Percentiles rank a stretch among this genome's conserved stretches.
Conservation (phyloP, 2,797 vertebrate genomes). For the Argya squamiceps region DNA sequence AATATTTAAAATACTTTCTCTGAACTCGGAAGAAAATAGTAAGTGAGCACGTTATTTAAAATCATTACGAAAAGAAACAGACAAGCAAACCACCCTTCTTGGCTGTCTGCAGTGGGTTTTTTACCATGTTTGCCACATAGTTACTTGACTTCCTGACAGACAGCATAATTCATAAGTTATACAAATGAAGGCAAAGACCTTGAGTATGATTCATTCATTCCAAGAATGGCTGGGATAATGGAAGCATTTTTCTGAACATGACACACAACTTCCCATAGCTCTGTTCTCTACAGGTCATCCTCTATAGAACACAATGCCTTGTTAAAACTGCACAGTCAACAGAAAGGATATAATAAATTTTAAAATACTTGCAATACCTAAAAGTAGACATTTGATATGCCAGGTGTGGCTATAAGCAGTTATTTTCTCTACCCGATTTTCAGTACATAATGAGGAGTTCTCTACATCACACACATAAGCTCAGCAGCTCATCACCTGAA, state of each 20-base stretch:
- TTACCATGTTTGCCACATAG: background rate
- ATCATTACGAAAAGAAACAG: background rate
- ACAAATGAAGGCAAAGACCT: background rate
- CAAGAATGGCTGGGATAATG: background rate
- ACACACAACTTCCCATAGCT: background rate
- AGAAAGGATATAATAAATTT: background rate
- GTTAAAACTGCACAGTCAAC: background rate
- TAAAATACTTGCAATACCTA: background rate
- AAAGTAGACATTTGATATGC: accelerated
- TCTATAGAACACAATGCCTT: background rate
- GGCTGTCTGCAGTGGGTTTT: background rate
- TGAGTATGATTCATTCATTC: background rate
- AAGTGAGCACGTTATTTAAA: background rate
- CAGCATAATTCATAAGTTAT: background rate
- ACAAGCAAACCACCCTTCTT: background rate
- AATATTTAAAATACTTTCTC: background rate
- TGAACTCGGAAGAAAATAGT: background rate
- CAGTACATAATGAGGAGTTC: background rate
- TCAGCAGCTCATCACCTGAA: background rate
- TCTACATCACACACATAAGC: background rate
- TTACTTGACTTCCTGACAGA: background rate
- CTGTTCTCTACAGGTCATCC: background rate
- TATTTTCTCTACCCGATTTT: background rate
- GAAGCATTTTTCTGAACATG: background rate
- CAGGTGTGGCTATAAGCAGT: background rate